A percentile compares a stretch with the other conserved stretches of the same genome.
Evolutionary conservation across 2,113 vertebrate genomes (phyloP).

Genomic region (Corvus cornix): DNA sequence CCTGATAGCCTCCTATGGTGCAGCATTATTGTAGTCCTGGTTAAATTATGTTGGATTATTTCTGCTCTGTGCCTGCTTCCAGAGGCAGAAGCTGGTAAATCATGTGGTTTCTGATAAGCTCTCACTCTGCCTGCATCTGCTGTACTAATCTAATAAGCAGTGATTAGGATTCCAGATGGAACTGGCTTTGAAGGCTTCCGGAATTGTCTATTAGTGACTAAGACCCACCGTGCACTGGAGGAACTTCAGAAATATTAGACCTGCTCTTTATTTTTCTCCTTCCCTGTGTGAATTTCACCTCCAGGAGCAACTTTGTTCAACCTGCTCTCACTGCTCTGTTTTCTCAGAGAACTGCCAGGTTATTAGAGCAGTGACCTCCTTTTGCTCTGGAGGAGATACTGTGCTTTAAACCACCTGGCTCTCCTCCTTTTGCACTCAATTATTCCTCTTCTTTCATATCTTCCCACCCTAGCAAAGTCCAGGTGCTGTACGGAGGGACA

Average conservation of each 20-base stretch:
- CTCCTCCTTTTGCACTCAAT: background rate
- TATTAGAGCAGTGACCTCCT: background rate
- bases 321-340: background rate
- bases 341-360: background rate
- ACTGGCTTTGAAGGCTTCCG: conserved; percentile 8
- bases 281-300: background rate
- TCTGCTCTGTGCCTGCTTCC: conserved; percentile 7
- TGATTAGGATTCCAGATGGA: conserved; percentile 47
- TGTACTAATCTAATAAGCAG: conserved; percentile 38
- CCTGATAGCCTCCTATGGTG: background rate
- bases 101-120: background rate
- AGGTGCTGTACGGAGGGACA: conserved; percentile 93
- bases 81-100: conserved; percentile 34
- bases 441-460: background rate
- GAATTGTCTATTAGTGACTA: background rate
- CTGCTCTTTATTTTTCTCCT: background rate
- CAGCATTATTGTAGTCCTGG: background rate
- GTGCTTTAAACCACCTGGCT: background rate
- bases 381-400: background rate
- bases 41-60: conserved; percentile 50
- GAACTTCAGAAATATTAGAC: background rate
- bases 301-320: background rate
- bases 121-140: background rate
- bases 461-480: conserved; percentile 83
- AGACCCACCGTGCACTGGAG: background rate